Evolutionary conservation across 2,888 invertebrate species (phyloP), one percentile per base, ranked within the genome.

Genomic region (Drosophila basisetae): DNA sequence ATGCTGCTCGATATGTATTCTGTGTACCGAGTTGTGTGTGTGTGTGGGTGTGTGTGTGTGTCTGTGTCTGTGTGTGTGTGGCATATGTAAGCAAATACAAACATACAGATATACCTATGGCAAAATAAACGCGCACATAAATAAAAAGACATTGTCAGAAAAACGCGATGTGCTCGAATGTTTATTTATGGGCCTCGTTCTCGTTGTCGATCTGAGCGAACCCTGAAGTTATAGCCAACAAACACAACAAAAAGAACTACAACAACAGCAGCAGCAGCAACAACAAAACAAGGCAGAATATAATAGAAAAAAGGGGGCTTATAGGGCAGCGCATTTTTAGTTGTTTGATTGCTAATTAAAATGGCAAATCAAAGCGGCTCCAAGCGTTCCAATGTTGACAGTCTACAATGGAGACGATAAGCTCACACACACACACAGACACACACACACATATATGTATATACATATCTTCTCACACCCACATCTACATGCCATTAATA

Each of bases 321-420:
- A 64, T 25, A 35, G 60, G 35, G 22, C 25, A 41, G 49, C 49
- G 63, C 67, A 62, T 68, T 75, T 74, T 82, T 70, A 82, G 75
- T 73, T 90, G 72, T 83, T 90, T 89, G 89, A 81, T 78, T 78
- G 85, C 85, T 86, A 90, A 86, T 86, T 86, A 86, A 90, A 85
- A 86, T 81, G 90, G 76, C 87, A 89, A 85, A 89, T 86, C 87
- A 78, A 83, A 86, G 78, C 66, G 68, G 73, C 60, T 73, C 65
- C 70, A 56, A 74, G 67, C 68, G 62, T 56, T 30, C n/a, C 71
- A 80, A 83, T 89, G 86, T 85, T 85, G 85, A 90, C 89, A 78
- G 71, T 63, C 60, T 65, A 65, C 69, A 83, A 79, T 73, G 59
- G 52, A 67, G 70, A 68, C 65, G 68, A 52, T 56, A 58, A 54